phyloP scores from a whole-genome alignment of 1,140 invertebrate species.

The Scaptomyza graminum region DNA sequence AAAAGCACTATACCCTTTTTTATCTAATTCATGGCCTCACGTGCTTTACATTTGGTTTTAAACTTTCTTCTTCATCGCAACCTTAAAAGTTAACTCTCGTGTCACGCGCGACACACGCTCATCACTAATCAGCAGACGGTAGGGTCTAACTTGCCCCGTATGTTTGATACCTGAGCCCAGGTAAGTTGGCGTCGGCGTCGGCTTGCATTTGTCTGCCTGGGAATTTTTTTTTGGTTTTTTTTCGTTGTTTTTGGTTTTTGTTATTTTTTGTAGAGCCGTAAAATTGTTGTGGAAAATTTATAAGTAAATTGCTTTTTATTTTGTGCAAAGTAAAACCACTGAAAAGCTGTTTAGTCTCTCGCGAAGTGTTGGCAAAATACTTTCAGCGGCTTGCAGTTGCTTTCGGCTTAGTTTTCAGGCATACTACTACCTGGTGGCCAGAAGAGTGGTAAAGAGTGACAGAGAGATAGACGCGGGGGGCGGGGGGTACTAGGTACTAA shows the following conservation, averaged over 20 bases:
- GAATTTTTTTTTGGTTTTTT: background rate
- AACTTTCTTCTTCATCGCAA: no score
- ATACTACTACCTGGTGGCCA: background rate
- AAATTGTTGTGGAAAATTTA: slow-evolving; percentile 56
- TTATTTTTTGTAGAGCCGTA: slow-evolving; percentile 19
- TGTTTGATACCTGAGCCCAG: background rate
- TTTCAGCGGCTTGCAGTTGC: slow-evolving; percentile 37
- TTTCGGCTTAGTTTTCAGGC: background rate
- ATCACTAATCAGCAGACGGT: background rate
- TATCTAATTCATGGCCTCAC: no score
- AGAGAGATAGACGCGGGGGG: background rate
- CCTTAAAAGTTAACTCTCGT: background rate
- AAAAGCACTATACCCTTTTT: no score
- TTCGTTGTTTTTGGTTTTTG: background rate
- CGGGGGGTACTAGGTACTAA: background rate
- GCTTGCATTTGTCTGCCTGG: slow-evolving; percentile 40
- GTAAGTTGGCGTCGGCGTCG: slow-evolving; percentile 20
- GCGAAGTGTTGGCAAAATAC: slow-evolving; percentile 55
- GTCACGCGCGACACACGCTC: slow-evolving; percentile 1
- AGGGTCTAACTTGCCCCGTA: background rate
- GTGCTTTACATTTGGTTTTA: no score
- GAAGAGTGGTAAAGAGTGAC: background rate
- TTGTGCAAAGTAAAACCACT: slow-evolving; percentile 47
- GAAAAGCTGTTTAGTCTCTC: slow-evolving; percentile 53
- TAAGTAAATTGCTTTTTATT: slow-evolving; percentile 58